Percentiles rank a stretch among this genome's conserved stretches.
These are phyloP conservation scores for Phrynosoma platyrhinos DNA, from an alignment of 2,113 vertebrate species.

Conservation along the genomic window DNA sequence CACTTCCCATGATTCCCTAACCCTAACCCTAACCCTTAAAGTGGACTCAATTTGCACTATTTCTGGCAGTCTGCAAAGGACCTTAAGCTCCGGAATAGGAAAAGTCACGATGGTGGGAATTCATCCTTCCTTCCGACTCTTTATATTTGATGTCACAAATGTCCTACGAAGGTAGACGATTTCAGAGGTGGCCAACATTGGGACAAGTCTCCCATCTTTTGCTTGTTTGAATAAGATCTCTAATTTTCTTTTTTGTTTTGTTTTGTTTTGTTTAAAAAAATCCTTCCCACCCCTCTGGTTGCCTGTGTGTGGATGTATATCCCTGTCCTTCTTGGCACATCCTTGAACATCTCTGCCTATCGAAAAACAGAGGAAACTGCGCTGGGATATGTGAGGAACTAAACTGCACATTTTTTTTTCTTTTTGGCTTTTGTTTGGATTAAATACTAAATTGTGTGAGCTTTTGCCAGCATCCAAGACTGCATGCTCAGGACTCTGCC, in stretches of 20 bases:
- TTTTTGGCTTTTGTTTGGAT: conserved; percentile 28
- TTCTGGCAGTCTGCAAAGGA: too few species aligned
- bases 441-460: conserved; percentile 60
- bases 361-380: conserved; percentile 95
- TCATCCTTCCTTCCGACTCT: background rate
- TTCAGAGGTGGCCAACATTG: too few species aligned
- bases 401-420: conserved; percentile 33
- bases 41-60: too few species aligned
- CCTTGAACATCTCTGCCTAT: conserved; percentile 73
- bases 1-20: too few species aligned
- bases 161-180: background rate
- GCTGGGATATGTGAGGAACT: conserved; percentile 98
- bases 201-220: background rate
- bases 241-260: conserved; percentile 73
- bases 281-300: conserved; percentile 59
- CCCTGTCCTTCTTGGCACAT: conserved; percentile 76
- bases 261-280: background rate
- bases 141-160: background rate
- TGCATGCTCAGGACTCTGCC: background rate
- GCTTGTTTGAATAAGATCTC: conserved; percentile 57
- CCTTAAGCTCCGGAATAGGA: background rate
- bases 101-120: background rate
- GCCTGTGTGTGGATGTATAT: conserved; percentile 51
- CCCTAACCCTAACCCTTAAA: too few species aligned
- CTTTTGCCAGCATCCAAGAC: conserved; percentile 22